A percentile compares a stretch with the other conserved stretches of the same genome.
phyloP scores from a whole-genome alignment of 2,888 invertebrate species.

The Drosophila anomelani region DNA sequence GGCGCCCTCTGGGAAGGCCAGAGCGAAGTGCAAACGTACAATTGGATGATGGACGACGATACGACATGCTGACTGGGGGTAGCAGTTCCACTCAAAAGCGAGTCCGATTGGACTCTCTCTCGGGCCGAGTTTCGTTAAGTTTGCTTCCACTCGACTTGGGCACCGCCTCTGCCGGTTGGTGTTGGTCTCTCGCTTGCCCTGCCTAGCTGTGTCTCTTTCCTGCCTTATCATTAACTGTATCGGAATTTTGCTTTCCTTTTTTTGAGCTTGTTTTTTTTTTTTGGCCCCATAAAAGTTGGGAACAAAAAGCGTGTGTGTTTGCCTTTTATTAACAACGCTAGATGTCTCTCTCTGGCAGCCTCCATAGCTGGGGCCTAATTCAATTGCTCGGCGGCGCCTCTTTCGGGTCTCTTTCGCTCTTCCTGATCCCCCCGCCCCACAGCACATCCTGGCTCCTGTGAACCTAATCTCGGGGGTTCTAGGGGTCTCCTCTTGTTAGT shows the following conservation, averaged over 20 bases:
- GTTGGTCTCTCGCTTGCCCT: constrained; percentile 33
- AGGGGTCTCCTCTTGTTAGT: constrained; percentile 75
- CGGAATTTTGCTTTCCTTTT: constrained; percentile 63
- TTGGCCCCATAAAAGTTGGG: constrained; percentile 25
- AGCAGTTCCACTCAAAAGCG: constrained; percentile 22
- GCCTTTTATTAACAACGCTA: constrained; percentile 76
- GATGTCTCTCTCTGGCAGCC: constrained; percentile 77
- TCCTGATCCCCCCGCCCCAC: not conserved
- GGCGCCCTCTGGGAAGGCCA: constrained; percentile 52
- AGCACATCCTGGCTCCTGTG: constrained; percentile 61
- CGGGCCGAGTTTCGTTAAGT: constrained; percentile 46
- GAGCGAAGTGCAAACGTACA: constrained; percentile 79
- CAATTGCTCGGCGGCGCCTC: constrained; percentile 59
- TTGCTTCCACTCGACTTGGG: constrained; percentile 41
- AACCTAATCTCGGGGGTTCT: constrained; percentile 81
- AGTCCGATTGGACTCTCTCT: constrained; percentile 41
- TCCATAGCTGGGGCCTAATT: constrained; percentile 69
- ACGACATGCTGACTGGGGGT: constrained; percentile 51
- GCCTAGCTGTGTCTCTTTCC: constrained; percentile 24
- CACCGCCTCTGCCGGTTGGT: constrained; percentile 45
- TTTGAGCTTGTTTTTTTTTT: constrained; percentile 24
- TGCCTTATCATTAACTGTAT: constrained; percentile 78
- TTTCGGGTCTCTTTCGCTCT: constrained; percentile 35
- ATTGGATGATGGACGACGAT: constrained; percentile 83
- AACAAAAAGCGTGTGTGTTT: constrained; percentile 49